phyloP scores from a whole-genome alignment of 2,797 vertebrate species.

The Melanotaenia maccullochi region DNA sequence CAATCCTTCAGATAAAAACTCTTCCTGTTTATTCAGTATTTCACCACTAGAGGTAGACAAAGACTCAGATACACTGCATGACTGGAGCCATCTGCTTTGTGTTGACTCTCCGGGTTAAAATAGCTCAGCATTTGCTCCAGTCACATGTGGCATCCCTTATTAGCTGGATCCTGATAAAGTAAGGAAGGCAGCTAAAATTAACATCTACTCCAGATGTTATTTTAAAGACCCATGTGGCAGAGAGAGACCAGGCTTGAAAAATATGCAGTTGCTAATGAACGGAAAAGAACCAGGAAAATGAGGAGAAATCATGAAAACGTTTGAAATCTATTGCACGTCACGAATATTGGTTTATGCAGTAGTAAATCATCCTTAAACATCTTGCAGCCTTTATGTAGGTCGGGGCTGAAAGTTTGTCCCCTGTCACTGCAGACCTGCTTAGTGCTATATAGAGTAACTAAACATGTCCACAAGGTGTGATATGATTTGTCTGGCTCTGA shows the following conservation, averaged over 20 bases:
- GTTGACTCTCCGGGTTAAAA: constrained; percentile 52
- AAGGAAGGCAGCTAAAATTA: constrained; percentile 38
- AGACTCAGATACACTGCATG: constrained; percentile 16
- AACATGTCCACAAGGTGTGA: constrained; percentile 47
- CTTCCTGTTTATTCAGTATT: constrained; percentile 3
- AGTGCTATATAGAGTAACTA: constrained; percentile 27
- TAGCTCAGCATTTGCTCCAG: constrained; percentile 53
- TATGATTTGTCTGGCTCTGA: constrained; percentile 52
- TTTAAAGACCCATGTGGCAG: constrained; percentile 11
- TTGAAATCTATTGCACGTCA: neutral
- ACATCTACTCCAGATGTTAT: constrained; percentile 25
- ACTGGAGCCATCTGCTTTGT: constrained; percentile 1
- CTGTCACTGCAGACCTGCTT: constrained; percentile 4
- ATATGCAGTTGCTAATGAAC: neutral
- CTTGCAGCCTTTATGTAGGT: neutral
- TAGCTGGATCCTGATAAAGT: constrained; percentile 48
- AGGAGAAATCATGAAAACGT: neutral
- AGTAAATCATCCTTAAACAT: neutral
- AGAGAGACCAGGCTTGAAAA: neutral
- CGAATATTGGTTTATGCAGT: neutral
- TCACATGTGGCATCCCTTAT: constrained; percentile 35
- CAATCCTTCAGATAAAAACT: neutral
- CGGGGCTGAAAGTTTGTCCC: constrained; percentile 3
- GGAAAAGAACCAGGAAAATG: neutral
- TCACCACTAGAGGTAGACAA: constrained; percentile 74